Evolutionary conservation across 2,797 vertebrate species (phyloP).

Genomic region (Falco concolor): DNA sequence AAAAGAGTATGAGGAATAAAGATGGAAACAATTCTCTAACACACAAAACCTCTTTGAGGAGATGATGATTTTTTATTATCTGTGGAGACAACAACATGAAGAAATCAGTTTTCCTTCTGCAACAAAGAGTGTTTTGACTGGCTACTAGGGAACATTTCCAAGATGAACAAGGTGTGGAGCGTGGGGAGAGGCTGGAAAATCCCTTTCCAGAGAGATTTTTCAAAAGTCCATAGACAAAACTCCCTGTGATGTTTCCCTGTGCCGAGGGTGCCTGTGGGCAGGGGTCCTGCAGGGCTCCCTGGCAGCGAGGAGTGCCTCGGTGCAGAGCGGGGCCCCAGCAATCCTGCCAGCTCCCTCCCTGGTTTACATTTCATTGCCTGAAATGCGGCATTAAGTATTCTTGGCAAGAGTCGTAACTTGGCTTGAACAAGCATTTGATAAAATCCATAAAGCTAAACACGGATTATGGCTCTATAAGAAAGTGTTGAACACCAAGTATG

Average conservation of each 20-base stretch:
- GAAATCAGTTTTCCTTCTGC: constrained; percentile 10
- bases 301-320: fast-evolving
- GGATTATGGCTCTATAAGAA: constrained; percentile 39
- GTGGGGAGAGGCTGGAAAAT: background rate
- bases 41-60: background rate
- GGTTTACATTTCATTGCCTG: fast-evolving
- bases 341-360: background rate
- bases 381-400: background rate
- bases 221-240: background rate
- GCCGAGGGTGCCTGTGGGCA: fast-evolving
- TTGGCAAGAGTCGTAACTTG: constrained; percentile 1
- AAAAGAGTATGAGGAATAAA: background rate
- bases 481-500: constrained; percentile 46
- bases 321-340: background rate
- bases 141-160: constrained; percentile 2
- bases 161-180: background rate
- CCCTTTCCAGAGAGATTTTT: background rate
- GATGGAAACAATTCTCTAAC: background rate
- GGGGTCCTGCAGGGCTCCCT: background rate
- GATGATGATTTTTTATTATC: background rate
- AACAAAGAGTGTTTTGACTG: constrained; percentile 15
- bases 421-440: constrained; percentile 15
- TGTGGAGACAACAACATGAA: background rate
- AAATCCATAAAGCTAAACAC: constrained; percentile 1
- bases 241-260: background rate